phyloP scores from a whole-genome alignment of 2,797 vertebrate species.

The Xerus rutilus region DNA sequence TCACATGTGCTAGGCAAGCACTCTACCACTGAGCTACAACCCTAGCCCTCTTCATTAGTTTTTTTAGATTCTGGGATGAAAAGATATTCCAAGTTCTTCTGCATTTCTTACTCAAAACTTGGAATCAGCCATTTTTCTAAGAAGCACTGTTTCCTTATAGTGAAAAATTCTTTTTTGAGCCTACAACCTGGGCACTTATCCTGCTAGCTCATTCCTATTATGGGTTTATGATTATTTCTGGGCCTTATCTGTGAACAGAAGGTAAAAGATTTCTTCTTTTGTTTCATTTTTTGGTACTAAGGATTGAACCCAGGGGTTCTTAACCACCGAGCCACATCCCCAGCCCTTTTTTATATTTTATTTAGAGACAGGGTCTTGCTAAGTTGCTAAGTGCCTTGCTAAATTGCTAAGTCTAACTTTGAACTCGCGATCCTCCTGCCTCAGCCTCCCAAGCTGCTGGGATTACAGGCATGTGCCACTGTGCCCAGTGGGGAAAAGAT shows the following conservation, averaged over 20 bases:
- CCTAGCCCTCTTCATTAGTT: not conserved
- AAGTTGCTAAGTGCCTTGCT: too few species aligned
- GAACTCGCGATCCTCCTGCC: too few species aligned
- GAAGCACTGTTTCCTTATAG: not conserved
- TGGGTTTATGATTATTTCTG: constrained; percentile 17
- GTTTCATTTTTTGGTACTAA: too few species aligned
- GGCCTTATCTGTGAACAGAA: not conserved
- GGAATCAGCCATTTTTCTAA: constrained; percentile 1
- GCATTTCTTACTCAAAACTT: constrained; percentile 28
- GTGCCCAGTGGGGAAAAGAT: not conserved
- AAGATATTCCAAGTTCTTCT: not conserved
- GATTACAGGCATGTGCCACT: too few species aligned
- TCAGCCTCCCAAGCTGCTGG: too few species aligned
- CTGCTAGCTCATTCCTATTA: not conserved
- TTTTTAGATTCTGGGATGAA: constrained; percentile 28
- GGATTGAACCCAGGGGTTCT: too few species aligned
- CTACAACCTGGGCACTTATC: not conserved
- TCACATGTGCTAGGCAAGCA: too few species aligned
- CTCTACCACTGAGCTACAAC: not conserved
- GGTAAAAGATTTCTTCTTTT: not conserved
- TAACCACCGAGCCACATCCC: too few species aligned
- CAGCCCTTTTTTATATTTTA: too few species aligned
- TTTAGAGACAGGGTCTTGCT: too few species aligned
- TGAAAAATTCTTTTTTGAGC: constrained; percentile 38
- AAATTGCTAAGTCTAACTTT: too few species aligned